Percentiles rank a stretch among this genome's conserved stretches.
Conservation (phyloP, 1,140 invertebrate species). For the Anoplolepis gracilipes region DNA sequence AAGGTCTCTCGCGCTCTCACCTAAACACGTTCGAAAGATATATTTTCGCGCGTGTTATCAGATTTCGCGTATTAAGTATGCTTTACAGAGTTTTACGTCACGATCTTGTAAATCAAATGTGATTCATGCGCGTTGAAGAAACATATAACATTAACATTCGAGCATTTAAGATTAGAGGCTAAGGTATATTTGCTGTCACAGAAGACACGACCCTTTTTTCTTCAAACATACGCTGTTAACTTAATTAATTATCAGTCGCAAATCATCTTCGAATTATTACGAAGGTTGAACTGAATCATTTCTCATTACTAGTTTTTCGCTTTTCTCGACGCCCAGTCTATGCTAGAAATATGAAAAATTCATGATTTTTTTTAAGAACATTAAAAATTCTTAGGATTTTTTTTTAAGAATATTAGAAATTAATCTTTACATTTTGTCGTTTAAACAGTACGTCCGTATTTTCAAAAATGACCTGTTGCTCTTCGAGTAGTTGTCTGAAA, state of each 20-base stretch:
- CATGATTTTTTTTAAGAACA: too few relatives aligned
- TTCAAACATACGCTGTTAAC: not conserved
- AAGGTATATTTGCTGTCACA: not conserved
- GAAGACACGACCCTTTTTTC: not conserved
- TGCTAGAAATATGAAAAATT: too few relatives aligned
- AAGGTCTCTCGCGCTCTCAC: constrained; percentile 40
- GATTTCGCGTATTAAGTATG: constrained; percentile 16
- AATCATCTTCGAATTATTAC: not conserved
- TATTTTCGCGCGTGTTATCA: constrained; percentile 20
- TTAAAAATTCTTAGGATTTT: too few relatives aligned
- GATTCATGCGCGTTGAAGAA: not conserved
- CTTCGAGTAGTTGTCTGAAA: too few relatives aligned
- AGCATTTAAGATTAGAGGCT: not conserved
- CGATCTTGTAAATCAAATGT: constrained; percentile 38
- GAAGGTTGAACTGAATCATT: not conserved
- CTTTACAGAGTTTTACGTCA: constrained; percentile 25
- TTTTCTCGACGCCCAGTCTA: too few relatives aligned
- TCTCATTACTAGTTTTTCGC: not conserved
- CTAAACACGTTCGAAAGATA: constrained; percentile 18
- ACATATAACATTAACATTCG: not conserved
- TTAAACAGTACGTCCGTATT: too few relatives aligned
- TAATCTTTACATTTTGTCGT: too few relatives aligned
- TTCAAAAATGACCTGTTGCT: too few relatives aligned
- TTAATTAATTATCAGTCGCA: constrained; percentile 5
- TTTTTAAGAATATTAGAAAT: too few relatives aligned